Evolutionary conservation across 2,888 invertebrate species (phyloP).

Genomic region (Apodemia duryi): DNA sequence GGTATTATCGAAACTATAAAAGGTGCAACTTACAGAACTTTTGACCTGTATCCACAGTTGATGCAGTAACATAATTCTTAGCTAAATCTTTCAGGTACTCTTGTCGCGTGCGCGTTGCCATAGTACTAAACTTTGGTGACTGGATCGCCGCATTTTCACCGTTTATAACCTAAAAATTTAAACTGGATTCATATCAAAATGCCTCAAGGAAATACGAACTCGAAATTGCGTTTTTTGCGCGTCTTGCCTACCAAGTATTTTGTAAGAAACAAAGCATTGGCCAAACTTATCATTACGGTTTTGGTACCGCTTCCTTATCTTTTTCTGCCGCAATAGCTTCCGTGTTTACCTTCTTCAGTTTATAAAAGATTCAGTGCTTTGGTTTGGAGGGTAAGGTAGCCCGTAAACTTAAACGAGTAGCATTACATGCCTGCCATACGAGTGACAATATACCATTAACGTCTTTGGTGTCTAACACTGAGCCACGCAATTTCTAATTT

Average conservation of each 20-base stretch:
- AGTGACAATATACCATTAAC: too few species aligned
- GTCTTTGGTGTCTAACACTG: too few species aligned
- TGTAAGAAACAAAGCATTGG: too few species aligned
- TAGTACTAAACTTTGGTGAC: slow-evolving; percentile 97
- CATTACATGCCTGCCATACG: too few species aligned
- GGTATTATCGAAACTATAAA: neutral
- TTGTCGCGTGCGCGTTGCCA: slow-evolving; percentile 96
- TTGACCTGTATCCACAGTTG: slow-evolving; percentile 89
- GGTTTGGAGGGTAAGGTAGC: too few species aligned
- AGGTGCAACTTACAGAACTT: slow-evolving; percentile 87
- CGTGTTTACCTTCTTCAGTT: too few species aligned
- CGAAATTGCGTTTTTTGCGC: neutral
- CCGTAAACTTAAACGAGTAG: too few species aligned
- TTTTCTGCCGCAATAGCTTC: too few species aligned
- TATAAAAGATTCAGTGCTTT: too few species aligned
- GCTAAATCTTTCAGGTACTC: slow-evolving; percentile 97
- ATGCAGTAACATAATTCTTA: slow-evolving; percentile 88
- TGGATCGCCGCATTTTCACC: slow-evolving; percentile 98
- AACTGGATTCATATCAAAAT: neutral
- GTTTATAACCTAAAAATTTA: slow-evolving; percentile 85
- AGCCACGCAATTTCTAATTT: too few species aligned
- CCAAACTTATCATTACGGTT: too few species aligned
- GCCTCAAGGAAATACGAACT: neutral
- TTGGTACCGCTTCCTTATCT: too few species aligned
- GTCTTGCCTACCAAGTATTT: neutral